Base-by-base conservation (phyloP, 2,888 invertebrate genomes). In the Caenorhabditis sp. region DNA sequence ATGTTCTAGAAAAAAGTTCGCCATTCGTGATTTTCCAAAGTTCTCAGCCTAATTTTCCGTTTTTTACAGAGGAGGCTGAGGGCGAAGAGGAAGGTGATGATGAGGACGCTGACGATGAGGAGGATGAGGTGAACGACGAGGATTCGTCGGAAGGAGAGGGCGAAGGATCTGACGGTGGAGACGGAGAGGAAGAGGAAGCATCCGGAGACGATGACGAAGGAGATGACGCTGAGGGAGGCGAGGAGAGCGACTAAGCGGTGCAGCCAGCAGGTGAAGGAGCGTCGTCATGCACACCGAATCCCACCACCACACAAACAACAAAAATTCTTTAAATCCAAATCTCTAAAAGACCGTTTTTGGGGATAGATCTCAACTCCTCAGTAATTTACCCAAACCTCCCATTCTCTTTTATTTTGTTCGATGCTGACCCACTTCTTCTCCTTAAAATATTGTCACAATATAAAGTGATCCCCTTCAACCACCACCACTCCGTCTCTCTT, bases 101-200 rank as follows among this genome's bases (percentile, higher is more conserved):
- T 19, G 87, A 87, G 38, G 87, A 86, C 56, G 86, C 76, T 47
- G 87, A 86, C n/a, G 86, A 86, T 38, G 87, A 87, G 61, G 87
- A 87, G 56, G 87, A 87, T n/a, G 87, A 87, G n/a, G 87, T 85
- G 51, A 82, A 87, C 58, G 87, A 87, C 41, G 87, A 87, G 69
- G 84, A 81, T 38, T 86, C 86, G 24, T 84, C 84, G 14, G 86
- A 86, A 68, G 87, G 84, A 31, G 85, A 84, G 61, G 84, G 80
- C 22, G 84, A 85, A 47, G 85, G 84, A 74, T 85, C 84, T 10
- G 85, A 85, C 26, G 86, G 76, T 49, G 84, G 80, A 44, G 86
- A 85, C 66, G 83, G 81, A 28, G 85, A 83, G 19, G 82, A 80
- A 41, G 83, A 84, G 49, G 85, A 79, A n/a, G 85, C 77, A 68